A percentile compares a stretch with the other conserved stretches of the same genome.
Evolutionary conservation across 2,113 vertebrate species (phyloP).

Genomic region (Dipodomys merriami): DNA sequence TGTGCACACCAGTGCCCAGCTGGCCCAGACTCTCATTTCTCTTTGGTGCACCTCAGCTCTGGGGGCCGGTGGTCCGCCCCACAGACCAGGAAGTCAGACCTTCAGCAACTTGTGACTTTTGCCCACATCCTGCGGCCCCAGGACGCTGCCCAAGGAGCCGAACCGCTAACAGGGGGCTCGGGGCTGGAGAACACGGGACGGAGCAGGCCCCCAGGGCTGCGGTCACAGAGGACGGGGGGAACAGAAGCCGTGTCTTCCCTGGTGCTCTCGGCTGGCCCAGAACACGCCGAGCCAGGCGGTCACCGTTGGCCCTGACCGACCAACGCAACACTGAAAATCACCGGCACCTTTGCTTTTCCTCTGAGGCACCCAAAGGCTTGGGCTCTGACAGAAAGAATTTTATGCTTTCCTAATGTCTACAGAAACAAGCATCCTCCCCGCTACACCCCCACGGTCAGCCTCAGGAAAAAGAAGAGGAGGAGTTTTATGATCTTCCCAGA

Average conservation of each 20-base stretch:
- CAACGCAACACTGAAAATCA: neutral
- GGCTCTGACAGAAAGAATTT: constrained; percentile 27
- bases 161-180: accelerated
- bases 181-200: no score
- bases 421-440: neutral
- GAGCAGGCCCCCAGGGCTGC: no score
- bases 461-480: neutral
- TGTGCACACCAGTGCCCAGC: no score
- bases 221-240: no score
- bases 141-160: accelerated
- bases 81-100: neutral
- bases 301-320: no score
- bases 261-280: no score
- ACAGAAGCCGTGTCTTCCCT: no score
- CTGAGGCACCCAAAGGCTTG: neutral
- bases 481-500: neutral
- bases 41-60: no score
- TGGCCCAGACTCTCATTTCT: no score
- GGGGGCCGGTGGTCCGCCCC: accelerated
- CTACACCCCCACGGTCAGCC: neutral
- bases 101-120: neutral
- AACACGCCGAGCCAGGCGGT: no score
- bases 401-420: neutral
- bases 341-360: neutral
- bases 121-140: neutral